A percentile compares a stretch with the other conserved stretches of the same genome.
Evolutionary conservation across 1,140 invertebrate genomes (phyloP).

Genomic region (Neodiprion pinetum): DNA sequence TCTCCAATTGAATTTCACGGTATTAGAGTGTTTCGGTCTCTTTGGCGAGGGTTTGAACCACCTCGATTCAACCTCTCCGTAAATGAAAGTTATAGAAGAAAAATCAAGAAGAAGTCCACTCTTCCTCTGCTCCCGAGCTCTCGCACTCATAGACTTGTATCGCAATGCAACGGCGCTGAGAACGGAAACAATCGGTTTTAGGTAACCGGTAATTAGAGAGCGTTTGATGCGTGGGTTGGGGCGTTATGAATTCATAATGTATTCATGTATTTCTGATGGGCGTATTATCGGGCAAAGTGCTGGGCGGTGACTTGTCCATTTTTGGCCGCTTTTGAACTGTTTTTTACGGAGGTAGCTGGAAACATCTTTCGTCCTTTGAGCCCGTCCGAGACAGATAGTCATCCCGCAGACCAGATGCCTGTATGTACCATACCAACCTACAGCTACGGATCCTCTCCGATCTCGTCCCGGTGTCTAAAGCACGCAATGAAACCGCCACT

Average conservation of each 20-base stretch:
- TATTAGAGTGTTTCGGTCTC: too few species aligned
- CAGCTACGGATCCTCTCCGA: not conserved
- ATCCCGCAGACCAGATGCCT: not conserved
- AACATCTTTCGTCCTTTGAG: not conserved
- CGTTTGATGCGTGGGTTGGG: not conserved
- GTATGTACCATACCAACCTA: not conserved
- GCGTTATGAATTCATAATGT: not conserved
- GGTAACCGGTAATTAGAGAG: slow-evolving; percentile 1
- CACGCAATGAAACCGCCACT: not conserved
- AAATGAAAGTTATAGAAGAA: too few species aligned
- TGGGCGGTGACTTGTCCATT: not conserved
- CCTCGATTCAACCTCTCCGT: too few species aligned
- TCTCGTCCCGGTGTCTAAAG: not conserved
- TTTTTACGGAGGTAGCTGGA: not conserved
- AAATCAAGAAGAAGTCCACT: too few species aligned
- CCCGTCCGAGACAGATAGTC: not conserved
- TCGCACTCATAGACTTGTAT: too few species aligned
- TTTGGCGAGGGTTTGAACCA: too few species aligned
- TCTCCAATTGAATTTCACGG: too few species aligned
- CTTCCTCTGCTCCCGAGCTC: too few species aligned
- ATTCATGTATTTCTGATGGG: not conserved
- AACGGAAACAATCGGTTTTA: slow-evolving; percentile 2
- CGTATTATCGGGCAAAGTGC: not conserved
- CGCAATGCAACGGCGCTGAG: not conserved
- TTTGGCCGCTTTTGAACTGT: not conserved